Percentiles rank a stretch among this genome's conserved stretches.
Conservation (phyloP, 1,140 invertebrate genomes). For the Bradynema listronoti region DNA sequence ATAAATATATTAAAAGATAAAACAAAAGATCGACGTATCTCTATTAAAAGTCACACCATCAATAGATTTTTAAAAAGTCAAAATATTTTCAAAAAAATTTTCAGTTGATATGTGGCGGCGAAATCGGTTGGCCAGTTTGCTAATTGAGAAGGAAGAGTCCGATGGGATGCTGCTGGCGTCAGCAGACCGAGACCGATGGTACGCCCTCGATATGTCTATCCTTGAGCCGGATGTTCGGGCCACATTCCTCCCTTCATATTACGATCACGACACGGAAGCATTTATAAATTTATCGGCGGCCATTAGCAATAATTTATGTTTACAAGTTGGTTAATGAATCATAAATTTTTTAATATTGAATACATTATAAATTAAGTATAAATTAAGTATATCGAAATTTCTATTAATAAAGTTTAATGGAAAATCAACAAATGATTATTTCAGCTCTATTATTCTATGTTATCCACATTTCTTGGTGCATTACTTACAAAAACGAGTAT, state of each 20-base stretch:
- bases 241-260: slow-evolving; percentile 62
- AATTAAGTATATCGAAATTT: no score
- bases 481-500: slow-evolving; percentile 76
- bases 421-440: slow-evolving; percentile 16
- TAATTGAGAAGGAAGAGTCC: slow-evolving; percentile 14
- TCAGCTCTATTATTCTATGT: slow-evolving; percentile 70
- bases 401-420: neutral
- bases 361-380: slow-evolving; percentile 61
- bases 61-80: no score
- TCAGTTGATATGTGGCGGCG: slow-evolving; percentile 13
- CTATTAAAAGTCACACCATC: no score
- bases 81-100: no score
- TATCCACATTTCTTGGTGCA: slow-evolving; percentile 66
- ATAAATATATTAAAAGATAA: no score
- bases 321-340: slow-evolving; percentile 31
- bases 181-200: slow-evolving; percentile 63
- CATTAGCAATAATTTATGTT: slow-evolving; percentile 39
- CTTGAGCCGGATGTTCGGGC: slow-evolving; percentile 63
- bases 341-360: slow-evolving; percentile 60
- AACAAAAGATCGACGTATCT: no score
- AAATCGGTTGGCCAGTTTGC: slow-evolving; percentile 9
- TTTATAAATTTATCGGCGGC: slow-evolving; percentile 68
- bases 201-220: slow-evolving; percentile 63
- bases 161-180: slow-evolving; percentile 7
- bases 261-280: slow-evolving; percentile 68